Evolutionary conservation across 2,888 invertebrate genomes (phyloP).

Genomic region (Sipha maydis): DNA sequence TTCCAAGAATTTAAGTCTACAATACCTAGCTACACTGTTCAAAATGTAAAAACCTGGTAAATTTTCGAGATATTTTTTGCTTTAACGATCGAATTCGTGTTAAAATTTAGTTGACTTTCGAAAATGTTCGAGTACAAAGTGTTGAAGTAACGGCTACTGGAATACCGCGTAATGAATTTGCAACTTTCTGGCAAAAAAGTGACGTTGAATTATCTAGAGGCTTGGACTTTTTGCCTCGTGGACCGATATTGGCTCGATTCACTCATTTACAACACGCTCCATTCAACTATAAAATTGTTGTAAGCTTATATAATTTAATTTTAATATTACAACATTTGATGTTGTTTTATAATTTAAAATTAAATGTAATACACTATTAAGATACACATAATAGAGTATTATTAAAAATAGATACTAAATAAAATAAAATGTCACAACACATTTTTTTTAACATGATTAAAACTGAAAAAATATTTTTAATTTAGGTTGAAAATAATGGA

Average conservation of each 20-base stretch:
- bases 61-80: neutral
- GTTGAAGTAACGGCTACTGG: constrained; percentile 71
- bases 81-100: neutral
- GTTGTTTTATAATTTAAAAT: too few species aligned
- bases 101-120: constrained; percentile 72
- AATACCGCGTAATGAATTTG: constrained; percentile 71
- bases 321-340: too few species aligned
- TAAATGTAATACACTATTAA: too few species aligned
- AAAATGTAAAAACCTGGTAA: constrained; percentile 69
- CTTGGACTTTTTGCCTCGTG: constrained; percentile 83
- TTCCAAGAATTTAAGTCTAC: constrained; percentile 80
- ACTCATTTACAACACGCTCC: constrained; percentile 82
- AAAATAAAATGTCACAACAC: too few species aligned
- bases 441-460: too few species aligned
- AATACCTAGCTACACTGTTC: constrained; percentile 74
- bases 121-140: constrained; percentile 73
- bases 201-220: constrained; percentile 82
- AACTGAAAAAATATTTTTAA: neutral
- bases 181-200: constrained; percentile 83
- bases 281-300: constrained; percentile 73
- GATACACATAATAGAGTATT: too few species aligned
- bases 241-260: constrained; percentile 77
- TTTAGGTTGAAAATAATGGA: constrained; percentile 65
- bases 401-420: too few species aligned
- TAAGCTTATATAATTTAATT: constrained; percentile 66